Percentiles rank a stretch among this genome's conserved stretches.
Evolutionary conservation across 2,888 invertebrate species (phyloP).

Genomic region (Malachius bipustulatus): DNA sequence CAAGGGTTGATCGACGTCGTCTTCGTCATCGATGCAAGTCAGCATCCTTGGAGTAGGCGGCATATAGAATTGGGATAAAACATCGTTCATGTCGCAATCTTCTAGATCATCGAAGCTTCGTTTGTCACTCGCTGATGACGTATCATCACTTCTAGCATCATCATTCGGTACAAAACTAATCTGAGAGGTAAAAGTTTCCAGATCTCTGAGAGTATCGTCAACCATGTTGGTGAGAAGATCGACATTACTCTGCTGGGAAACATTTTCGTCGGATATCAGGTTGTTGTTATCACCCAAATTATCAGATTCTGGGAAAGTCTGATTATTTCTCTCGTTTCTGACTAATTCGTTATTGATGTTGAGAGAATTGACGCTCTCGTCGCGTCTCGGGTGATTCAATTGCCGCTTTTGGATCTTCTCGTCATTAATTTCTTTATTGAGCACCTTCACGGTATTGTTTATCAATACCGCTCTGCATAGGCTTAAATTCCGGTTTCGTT

Average conservation of each 20-base stretch:
- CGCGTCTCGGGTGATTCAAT: slow-evolving; percentile 32
- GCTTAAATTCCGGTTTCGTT: slow-evolving; percentile 83
- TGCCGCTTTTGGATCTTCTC: slow-evolving; percentile 50
- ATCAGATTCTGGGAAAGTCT: slow-evolving; percentile 19
- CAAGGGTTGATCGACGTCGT: slow-evolving; percentile 34
- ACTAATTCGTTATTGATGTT: slow-evolving; percentile 32
- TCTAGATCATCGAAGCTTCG: slow-evolving; percentile 48
- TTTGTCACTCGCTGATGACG: slow-evolving; percentile 26
- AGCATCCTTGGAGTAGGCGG: slow-evolving; percentile 56
- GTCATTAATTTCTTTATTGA: slow-evolving; percentile 72
- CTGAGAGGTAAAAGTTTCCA: too few relatives aligned
- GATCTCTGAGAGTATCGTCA: slow-evolving; percentile 27
- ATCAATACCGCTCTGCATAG: slow-evolving; percentile 80
- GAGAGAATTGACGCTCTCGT: slow-evolving; percentile 32
- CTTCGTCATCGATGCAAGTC: slow-evolving; percentile 54
- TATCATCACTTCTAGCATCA: neutral
- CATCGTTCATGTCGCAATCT: slow-evolving; percentile 56
- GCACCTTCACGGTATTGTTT: slow-evolving; percentile 79
- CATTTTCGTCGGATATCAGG: slow-evolving; percentile 23
- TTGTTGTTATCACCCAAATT: slow-evolving; percentile 15
- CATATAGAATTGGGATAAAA: slow-evolving; percentile 58
- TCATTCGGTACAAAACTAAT: slow-evolving; percentile 25
- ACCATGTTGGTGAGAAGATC: slow-evolving; percentile 30
- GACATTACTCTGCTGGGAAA: slow-evolving; percentile 30
- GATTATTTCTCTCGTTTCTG: slow-evolving; percentile 28